phyloP scores from a whole-genome alignment of 2,888 invertebrate species.

The Acanthosepion pharaonis region DNA sequence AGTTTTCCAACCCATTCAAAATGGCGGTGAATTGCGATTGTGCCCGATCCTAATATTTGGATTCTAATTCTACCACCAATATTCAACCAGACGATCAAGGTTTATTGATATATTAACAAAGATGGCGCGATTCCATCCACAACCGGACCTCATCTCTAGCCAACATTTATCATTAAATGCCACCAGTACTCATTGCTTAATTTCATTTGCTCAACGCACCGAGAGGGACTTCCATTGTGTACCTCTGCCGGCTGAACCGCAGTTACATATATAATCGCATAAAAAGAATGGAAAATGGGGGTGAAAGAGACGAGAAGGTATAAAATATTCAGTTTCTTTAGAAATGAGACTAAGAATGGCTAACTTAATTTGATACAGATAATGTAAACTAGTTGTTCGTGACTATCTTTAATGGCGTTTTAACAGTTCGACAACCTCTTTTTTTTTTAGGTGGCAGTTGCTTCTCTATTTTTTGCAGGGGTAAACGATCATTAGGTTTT shows the following conservation, averaged over 20 bases:
- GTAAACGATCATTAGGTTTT: not conserved
- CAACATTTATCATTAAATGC: constrained; percentile 7
- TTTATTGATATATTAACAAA: constrained; percentile 46
- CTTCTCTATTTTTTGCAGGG: not conserved
- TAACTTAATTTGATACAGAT: not conserved
- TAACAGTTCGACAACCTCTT: not conserved
- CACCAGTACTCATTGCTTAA: not conserved
- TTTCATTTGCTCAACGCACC: not conserved
- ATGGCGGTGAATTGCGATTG: not conserved
- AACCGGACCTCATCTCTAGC: constrained; percentile 14
- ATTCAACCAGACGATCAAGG: not conserved
- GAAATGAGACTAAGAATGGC: not conserved
- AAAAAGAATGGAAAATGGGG: not conserved
- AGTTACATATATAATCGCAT: not conserved
- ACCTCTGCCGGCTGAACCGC: not conserved
- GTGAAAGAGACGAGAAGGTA: not conserved
- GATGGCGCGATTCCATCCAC: constrained; percentile 34
- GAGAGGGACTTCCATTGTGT: constrained; percentile 10
- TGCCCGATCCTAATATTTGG: constrained; percentile 34
- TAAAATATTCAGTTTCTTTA: constrained; percentile 15
- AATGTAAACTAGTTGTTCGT: constrained; percentile 9
- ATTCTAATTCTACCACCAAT: constrained; percentile 2
- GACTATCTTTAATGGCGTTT: constrained; percentile 21
- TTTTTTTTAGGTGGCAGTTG: not conserved
- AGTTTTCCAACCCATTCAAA: not conserved